phyloP scores from a whole-genome alignment of 2,888 invertebrate genomes.

The Seira ritae region DNA sequence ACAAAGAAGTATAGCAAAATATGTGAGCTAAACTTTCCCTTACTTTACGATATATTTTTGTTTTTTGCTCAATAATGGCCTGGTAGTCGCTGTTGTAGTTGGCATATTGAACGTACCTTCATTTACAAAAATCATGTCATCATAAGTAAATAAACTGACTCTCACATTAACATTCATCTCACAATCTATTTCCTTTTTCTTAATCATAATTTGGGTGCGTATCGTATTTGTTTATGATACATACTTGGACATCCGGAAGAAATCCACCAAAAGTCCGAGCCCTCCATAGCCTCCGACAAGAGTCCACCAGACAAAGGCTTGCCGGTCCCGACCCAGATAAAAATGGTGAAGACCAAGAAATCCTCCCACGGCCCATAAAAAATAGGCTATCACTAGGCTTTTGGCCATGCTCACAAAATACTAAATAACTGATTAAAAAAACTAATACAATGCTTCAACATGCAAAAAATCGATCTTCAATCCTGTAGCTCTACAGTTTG shows the following conservation, averaged over 20 bases:
- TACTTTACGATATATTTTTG: too few relatives aligned
- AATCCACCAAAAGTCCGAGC: constrained; percentile 90
- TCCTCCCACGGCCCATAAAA: constrained; percentile 92
- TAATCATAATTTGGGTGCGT: neutral
- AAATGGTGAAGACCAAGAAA: constrained; percentile 93
- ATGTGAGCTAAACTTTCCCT: too few relatives aligned
- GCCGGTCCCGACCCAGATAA: constrained; percentile 90
- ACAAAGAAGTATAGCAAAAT: too few relatives aligned
- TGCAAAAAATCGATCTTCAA: too few relatives aligned
- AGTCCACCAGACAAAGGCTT: constrained; percentile 91
- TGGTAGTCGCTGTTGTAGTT: constrained; percentile 81
- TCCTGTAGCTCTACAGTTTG: too few relatives aligned
- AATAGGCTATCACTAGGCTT: constrained; percentile 82
- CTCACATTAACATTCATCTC: neutral
- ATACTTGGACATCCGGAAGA: constrained; percentile 89
- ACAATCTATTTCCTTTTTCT: neutral
- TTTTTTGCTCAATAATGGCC: constrained; percentile 80
- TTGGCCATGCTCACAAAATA: constrained; percentile 76
- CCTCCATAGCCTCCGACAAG: constrained; percentile 86
- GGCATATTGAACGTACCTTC: constrained; percentile 74
- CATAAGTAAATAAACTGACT: neutral
- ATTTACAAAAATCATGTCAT: constrained; percentile 70
- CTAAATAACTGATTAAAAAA: too few relatives aligned
- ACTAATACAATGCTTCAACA: too few relatives aligned
- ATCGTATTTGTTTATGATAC: constrained; percentile 76